A percentile compares a stretch with the other conserved stretches of the same genome.
Conservation (phyloP, 1,140 invertebrate species). For the Tenebrio molitor region DNA sequence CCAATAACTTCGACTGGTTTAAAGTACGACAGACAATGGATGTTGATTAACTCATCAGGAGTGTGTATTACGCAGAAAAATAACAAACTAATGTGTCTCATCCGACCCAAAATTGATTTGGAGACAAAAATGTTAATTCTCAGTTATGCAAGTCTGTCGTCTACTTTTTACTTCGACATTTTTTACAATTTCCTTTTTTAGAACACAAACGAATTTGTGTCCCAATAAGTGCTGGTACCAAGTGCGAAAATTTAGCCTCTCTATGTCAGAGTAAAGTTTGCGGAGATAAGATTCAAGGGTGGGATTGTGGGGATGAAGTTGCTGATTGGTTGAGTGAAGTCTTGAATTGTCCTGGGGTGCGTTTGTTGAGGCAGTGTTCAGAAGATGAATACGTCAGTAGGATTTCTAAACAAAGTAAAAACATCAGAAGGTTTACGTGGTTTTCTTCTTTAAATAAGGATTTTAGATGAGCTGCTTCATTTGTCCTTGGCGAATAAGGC, state of each 20-base stretch:
- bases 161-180: no score
- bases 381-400: constrained; percentile 41
- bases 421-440: no score
- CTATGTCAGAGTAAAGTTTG: constrained; percentile 87
- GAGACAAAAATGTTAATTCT: constrained; percentile 74
- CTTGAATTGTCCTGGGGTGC: constrained; percentile 75
- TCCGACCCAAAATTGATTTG: constrained; percentile 82
- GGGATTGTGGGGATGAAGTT: constrained; percentile 86
- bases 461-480: constrained; percentile 65
- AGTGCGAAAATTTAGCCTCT: constrained; percentile 60
- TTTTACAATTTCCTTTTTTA: no score
- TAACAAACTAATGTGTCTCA: constrained; percentile 82
- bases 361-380: constrained; percentile 76
- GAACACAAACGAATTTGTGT: not conserved
- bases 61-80: constrained; percentile 91
- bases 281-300: constrained; percentile 81
- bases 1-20: constrained; percentile 80
- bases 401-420: not conserved
- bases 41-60: constrained; percentile 86
- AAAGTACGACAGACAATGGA: constrained; percentile 92
- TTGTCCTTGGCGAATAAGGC: constrained; percentile 89
- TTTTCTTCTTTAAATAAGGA: not conserved
- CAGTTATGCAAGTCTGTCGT: constrained; percentile 74
- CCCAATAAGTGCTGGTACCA: not conserved
- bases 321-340: constrained; percentile 82